These are phyloP conservation scores for Drosophila leontia DNA, from an alignment of 1,140 invertebrate genomes.

Conservation along the genomic window DNA sequence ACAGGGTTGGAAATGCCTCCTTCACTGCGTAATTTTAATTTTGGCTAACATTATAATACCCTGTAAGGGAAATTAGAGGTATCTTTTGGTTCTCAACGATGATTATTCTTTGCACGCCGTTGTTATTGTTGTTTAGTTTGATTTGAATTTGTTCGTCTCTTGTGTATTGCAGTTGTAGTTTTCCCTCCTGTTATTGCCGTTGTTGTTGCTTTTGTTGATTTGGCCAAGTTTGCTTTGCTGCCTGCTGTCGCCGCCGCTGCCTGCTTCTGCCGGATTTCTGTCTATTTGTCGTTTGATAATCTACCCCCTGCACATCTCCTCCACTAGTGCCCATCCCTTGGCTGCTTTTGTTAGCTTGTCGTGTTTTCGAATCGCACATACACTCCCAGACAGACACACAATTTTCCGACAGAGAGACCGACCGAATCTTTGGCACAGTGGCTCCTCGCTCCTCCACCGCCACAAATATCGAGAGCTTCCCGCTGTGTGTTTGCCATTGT, in stretches of 20 bases:
- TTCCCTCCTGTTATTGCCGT: conserved; percentile 11
- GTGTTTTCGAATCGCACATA: conserved; percentile 40
- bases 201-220: conserved; percentile 57
- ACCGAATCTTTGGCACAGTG: conserved; percentile 57
- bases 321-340: not conserved
- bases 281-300: conserved; percentile 76
- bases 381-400: conserved; percentile 24
- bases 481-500: conserved; percentile 38
- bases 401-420: conserved; percentile 14
- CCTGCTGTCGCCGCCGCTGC: conserved; percentile 55
- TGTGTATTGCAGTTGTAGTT: conserved; percentile 59
- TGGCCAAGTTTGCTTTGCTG: conserved; percentile 55
- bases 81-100: conserved; percentile 1
- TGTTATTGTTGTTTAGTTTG: conserved; percentile 61
- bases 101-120: conserved; percentile 1
- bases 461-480: conserved; percentile 44
- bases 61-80: not conserved
- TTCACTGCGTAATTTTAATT: not conserved
- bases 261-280: conserved; percentile 64
- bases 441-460: conserved; percentile 42
- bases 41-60: not conserved
- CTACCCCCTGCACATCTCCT: conserved; percentile 33
- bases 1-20: too few relatives aligned
- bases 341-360: conserved; percentile 28
- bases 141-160: conserved; percentile 79